A percentile compares a stretch with the other conserved stretches of the same genome.
Conservation (phyloP, 2,797 vertebrate genomes). For the Brachyalestes nurse region DNA sequence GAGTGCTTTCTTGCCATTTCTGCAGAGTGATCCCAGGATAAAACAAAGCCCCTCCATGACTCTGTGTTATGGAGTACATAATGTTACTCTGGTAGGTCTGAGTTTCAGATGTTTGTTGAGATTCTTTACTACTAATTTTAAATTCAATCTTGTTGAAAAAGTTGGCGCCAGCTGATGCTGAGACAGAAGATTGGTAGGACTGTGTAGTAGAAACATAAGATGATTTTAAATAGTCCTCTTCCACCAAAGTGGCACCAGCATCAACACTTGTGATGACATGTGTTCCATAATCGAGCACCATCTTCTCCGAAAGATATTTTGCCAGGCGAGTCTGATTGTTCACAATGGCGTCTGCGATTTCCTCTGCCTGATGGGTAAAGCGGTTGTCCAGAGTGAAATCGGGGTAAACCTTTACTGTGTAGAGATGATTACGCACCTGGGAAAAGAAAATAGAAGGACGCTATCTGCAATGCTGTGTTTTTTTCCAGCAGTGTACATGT, state of each 20-base stretch:
- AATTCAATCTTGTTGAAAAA: conserved; percentile 80
- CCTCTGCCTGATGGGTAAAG: conserved; percentile 76
- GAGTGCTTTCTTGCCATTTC: too few relatives aligned
- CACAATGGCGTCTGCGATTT: conserved; percentile 83
- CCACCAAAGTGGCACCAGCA: conserved; percentile 79
- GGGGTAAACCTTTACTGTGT: too few relatives aligned
- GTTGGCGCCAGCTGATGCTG: conserved; percentile 71
- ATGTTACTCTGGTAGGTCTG: conserved; percentile 82
- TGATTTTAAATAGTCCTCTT: conserved; percentile 86
- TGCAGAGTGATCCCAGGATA: too few relatives aligned
- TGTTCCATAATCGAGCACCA: conserved; percentile 89
- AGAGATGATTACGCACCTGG: too few relatives aligned
- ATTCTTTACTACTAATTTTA: conserved; percentile 58
- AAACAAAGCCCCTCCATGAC: conserved; percentile 82
- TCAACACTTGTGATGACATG: conserved; percentile 86
- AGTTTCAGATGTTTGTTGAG: conserved; percentile 58
- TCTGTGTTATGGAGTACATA: conserved; percentile 81
- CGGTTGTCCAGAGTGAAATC: conserved; percentile 76
- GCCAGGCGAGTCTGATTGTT: conserved; percentile 87
- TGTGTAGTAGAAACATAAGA: conserved; percentile 76
- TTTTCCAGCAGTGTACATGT: too few relatives aligned
- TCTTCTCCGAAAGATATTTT: conserved; percentile 83
- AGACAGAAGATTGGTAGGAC: conserved; percentile 64
- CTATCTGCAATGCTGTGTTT: too few relatives aligned
- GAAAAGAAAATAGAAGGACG: too few relatives aligned